Conservation (phyloP, 2,888 invertebrate genomes). For the Pseudanteris insignis region DNA sequence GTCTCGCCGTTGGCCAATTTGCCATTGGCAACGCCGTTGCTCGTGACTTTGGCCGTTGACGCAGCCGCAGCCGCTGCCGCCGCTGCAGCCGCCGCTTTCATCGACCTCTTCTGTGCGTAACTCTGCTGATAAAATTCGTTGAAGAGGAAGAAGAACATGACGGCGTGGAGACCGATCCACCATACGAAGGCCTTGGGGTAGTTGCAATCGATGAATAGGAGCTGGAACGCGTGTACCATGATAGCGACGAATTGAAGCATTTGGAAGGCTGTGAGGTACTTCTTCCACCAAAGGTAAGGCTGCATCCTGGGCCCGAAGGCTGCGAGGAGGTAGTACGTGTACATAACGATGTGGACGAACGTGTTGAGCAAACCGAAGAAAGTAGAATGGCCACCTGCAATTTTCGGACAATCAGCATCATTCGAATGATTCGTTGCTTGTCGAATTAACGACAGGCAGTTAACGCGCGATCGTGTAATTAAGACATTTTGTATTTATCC, state of each 20-base stretch:
- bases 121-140: slow-evolving; percentile 90
- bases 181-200: slow-evolving; percentile 89
- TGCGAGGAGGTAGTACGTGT: slow-evolving; percentile 95
- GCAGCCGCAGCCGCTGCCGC: slow-evolving; percentile 10
- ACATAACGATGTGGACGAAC: slow-evolving; percentile 97
- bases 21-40: slow-evolving; percentile 54
- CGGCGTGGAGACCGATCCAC: slow-evolving; percentile 92
- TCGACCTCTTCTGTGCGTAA: slow-evolving; percentile 67
- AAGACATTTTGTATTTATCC: too few species aligned
- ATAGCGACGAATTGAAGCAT: slow-evolving; percentile 92
- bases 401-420: too few species aligned
- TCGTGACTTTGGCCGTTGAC: slow-evolving; percentile 33
- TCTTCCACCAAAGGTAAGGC: slow-evolving; percentile 98
- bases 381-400: slow-evolving; percentile 96
- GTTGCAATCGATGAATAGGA: slow-evolving; percentile 88
- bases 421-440: too few species aligned
- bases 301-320: slow-evolving; percentile 94
- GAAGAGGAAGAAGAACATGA: slow-evolving; percentile 94
- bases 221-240: slow-evolving; percentile 90
- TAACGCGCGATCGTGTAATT: too few species aligned
- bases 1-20: slow-evolving; percentile 46
- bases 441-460: too few species aligned
- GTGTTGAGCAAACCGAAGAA: slow-evolving; percentile 94
- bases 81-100: slow-evolving; percentile 16
- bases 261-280: slow-evolving; percentile 93